These are phyloP conservation scores for Syrmaticus mikado DNA, from an alignment of 2,113 vertebrate species.

Conservation along the genomic window DNA sequence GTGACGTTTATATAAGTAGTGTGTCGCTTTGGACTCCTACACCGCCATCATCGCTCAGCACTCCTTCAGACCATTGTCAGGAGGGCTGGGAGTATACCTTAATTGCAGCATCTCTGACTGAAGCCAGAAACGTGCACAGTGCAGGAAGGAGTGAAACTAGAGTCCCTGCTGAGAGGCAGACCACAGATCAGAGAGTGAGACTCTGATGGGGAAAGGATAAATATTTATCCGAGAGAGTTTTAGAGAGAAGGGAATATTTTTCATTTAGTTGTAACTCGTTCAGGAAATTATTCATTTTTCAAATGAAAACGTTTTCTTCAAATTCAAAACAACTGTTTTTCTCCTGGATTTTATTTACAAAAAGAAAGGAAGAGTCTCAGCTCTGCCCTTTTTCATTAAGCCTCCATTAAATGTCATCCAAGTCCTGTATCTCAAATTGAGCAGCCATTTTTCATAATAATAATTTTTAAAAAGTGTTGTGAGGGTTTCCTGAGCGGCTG, in stretches of 20 bases:
- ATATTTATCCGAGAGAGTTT: neutral
- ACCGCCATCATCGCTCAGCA: neutral
- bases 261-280: neutral
- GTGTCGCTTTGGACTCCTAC: neutral
- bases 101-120: neutral
- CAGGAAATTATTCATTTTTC: constrained; percentile 38
- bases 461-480: neutral
- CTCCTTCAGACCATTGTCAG: neutral
- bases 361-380: constrained; percentile 21
- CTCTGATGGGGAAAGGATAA: neutral
- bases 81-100: neutral
- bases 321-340: constrained; percentile 51
- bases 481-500: neutral
- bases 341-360: constrained; percentile 14
- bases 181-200: neutral
- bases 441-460: rapidly evolving
- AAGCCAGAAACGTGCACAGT: neutral
- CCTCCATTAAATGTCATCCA: constrained; percentile 5
- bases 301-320: constrained; percentile 33
- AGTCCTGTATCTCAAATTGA: neutral
- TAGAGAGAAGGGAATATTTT: constrained; percentile 17
- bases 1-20: neutral
- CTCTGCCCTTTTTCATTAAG: constrained; percentile 11
- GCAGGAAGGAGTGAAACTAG: neutral
- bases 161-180: neutral